Evolutionary conservation across 2,113 vertebrate species (phyloP).

Genomic region (Vulpes vulpes): DNA sequence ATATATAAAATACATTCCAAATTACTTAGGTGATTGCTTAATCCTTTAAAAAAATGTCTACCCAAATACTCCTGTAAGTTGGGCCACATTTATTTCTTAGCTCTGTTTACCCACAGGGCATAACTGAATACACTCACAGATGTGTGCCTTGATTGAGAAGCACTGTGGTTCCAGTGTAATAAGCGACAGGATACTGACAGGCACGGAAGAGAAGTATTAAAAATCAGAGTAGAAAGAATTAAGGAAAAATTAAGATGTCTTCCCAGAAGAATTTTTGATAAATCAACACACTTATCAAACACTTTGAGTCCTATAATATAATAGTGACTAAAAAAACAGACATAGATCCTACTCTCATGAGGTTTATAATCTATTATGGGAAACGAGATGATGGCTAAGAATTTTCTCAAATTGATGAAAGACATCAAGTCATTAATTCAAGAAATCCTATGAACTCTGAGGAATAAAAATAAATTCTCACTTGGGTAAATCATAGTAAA

Average conservation of each 20-base stretch:
- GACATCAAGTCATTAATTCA: neutral
- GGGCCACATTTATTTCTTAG: neutral
- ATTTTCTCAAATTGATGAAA: slow-evolving; percentile 3
- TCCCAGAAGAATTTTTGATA: neutral
- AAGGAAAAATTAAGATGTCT: neutral
- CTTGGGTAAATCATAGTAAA: neutral
- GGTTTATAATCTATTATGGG: neutral
- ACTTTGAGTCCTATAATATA: neutral
- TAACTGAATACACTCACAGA: neutral
- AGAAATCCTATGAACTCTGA: neutral
- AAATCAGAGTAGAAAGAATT: neutral
- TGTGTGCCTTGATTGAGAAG: neutral
- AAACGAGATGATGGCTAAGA: neutral
- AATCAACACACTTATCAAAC: neutral
- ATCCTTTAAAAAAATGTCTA: neutral
- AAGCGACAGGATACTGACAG: neutral
- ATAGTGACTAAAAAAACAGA: neutral
- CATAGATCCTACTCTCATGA: neutral
- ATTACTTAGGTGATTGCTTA: neutral
- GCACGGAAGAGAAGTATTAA: neutral
- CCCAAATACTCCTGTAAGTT: neutral
- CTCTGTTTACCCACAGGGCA: neutral
- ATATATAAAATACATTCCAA: neutral
- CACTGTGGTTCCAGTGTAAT: neutral
- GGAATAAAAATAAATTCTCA: slow-evolving; percentile 10